A percentile compares a stretch with the other conserved stretches of the same genome.
Conservation (phyloP, 2,888 invertebrate genomes). For the Pristionchus fissidentatus region DNA sequence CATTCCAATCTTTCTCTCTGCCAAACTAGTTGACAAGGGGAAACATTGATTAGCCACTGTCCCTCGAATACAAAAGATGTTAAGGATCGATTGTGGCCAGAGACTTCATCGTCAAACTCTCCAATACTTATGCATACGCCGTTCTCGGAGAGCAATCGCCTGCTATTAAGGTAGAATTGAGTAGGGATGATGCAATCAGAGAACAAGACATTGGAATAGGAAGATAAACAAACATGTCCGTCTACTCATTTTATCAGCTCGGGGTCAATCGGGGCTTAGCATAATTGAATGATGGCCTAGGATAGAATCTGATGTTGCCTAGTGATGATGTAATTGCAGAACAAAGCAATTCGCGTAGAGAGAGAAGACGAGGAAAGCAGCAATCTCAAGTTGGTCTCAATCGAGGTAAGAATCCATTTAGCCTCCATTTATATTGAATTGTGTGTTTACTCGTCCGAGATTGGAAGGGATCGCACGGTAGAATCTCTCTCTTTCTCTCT, state of each 20-base stretch:
- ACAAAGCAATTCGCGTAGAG: constrained; percentile 53
- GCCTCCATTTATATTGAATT: neutral
- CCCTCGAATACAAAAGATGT: too few relatives aligned
- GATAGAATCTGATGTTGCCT: neutral
- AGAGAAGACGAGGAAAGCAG: constrained; percentile 63
- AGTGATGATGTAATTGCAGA: constrained; percentile 17
- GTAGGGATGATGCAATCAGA: neutral
- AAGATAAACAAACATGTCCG: neutral
- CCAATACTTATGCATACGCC: constrained; percentile 37
- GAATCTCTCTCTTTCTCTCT: too few relatives aligned
- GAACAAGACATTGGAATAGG: too few relatives aligned
- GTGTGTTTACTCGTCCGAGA: constrained; percentile 19
- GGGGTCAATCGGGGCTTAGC: too few relatives aligned
- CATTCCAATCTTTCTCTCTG: too few relatives aligned
- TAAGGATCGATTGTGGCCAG: constrained; percentile 4
- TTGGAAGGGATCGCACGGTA: too few relatives aligned
- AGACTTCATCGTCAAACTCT: constrained; percentile 37
- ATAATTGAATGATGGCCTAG: neutral
- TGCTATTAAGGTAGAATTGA: constrained; percentile 2
- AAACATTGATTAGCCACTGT: too few relatives aligned
- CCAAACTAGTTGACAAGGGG: too few relatives aligned
- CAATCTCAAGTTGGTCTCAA: constrained; percentile 66
- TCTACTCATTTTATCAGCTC: neutral
- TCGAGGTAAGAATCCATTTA: constrained; percentile 58
- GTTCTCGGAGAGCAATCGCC: constrained; percentile 14